phyloP scores from a whole-genome alignment of 2,797 vertebrate species.

The Tapirus indicus region DNA sequence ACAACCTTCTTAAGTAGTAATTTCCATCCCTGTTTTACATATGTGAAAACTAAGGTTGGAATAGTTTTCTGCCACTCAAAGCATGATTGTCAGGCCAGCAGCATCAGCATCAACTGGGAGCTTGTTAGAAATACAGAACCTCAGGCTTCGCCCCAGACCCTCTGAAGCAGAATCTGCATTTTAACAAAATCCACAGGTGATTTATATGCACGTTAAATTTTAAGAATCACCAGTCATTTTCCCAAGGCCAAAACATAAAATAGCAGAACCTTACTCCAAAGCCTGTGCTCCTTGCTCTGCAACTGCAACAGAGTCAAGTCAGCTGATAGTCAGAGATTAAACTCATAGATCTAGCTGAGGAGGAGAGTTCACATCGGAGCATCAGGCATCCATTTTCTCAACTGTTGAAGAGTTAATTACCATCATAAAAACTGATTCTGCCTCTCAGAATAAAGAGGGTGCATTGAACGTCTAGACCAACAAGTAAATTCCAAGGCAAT shows the following conservation, averaged over 20 bases:
- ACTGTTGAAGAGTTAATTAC: neutral
- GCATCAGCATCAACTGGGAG: neutral
- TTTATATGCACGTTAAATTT: neutral
- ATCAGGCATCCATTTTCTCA: neutral
- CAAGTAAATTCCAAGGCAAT: constrained; percentile 58
- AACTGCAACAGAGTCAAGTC: neutral
- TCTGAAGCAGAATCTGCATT: neutral
- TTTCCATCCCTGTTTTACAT: neutral
- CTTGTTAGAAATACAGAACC: neutral
- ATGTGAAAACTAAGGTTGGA: neutral
- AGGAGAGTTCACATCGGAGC: neutral
- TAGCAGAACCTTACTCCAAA: neutral
- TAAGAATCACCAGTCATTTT: neutral
- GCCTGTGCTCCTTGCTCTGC: neutral
- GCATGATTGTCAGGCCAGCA: neutral
- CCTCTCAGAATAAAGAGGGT: constrained; percentile 16
- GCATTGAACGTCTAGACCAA: constrained; percentile 5
- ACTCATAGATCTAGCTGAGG: neutral
- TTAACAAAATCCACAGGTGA: neutral
- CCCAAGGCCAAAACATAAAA: neutral
- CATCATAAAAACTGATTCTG: constrained; percentile 38
- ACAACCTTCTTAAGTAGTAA: neutral
- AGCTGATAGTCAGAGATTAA: neutral
- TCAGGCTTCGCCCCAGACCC: neutral
- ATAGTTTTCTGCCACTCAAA: neutral